Evolutionary conservation across 2,888 invertebrate species (phyloP).

Genomic region (Brenthis ino): DNA sequence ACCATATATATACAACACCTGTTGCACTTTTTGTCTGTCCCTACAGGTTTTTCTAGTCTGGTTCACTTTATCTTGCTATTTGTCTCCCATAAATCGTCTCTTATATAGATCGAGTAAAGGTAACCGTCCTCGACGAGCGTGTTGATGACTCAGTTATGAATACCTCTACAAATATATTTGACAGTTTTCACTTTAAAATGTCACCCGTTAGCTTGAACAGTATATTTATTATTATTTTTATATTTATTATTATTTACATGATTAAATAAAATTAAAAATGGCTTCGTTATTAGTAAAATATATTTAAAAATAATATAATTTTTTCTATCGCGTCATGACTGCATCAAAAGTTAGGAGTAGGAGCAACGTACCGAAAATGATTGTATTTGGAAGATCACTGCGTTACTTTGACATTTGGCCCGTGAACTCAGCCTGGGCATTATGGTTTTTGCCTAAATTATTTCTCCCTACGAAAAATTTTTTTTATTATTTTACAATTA

Average conservation of each 20-base stretch:
- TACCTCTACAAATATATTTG: constrained; percentile 17
- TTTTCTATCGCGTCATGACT: constrained; percentile 25
- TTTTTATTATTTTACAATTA: background rate
- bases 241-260: background rate
- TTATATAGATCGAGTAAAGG: constrained; percentile 36
- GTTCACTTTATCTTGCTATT: constrained; percentile 35
- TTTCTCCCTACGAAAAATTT: constrained; percentile 23
- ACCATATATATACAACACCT: constrained; percentile 39
- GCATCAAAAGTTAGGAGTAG: constrained; percentile 42
- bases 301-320: background rate
- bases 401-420: constrained; percentile 42
- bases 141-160: constrained; percentile 38
- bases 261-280: background rate
- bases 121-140: constrained; percentile 29
- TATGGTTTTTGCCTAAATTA: constrained; percentile 27
- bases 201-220: background rate
- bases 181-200: constrained; percentile 9
- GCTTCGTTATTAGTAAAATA: background rate
- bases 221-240: too few relatives aligned
- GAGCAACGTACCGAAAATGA: constrained; percentile 49
- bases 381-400: constrained; percentile 46
- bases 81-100: constrained; percentile 28
- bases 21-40: constrained; percentile 35
- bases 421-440: constrained; percentile 31
- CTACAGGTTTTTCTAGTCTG: constrained; percentile 40